A percentile compares a stretch with the other conserved stretches of the same genome.
Conservation (phyloP, 1,140 invertebrate species). For the Lordiphosa collinella region DNA sequence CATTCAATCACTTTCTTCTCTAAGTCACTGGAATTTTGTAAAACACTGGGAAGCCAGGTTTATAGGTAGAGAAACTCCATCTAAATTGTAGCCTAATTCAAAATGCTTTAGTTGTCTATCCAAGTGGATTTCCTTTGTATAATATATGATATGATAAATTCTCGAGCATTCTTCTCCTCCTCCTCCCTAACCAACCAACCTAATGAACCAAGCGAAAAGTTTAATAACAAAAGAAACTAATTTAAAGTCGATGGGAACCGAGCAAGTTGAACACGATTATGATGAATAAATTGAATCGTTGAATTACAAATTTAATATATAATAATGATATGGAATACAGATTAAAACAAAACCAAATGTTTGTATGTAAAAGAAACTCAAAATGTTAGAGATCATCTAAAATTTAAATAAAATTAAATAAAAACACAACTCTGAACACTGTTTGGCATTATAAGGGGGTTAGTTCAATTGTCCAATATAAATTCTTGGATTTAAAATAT, state of each 20-base stretch:
- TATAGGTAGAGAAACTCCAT: constrained; percentile 62
- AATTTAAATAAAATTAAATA: constrained; percentile 78
- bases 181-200: too few relatives aligned
- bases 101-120: constrained; percentile 65
- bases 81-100: constrained; percentile 56
- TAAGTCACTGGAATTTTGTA: too few relatives aligned
- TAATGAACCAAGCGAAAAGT: constrained; percentile 12
- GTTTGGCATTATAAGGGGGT: neutral
- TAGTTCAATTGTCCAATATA: too few relatives aligned
- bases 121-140: constrained; percentile 38
- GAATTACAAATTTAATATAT: constrained; percentile 70
- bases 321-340: constrained; percentile 39
- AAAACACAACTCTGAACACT: constrained; percentile 81
- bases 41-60: constrained; percentile 22
- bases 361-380: constrained; percentile 79
- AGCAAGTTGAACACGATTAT: constrained; percentile 26
- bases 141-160: constrained; percentile 2
- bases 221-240: too few relatives aligned
- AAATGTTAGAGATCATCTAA: constrained; percentile 78
- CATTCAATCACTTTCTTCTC: neutral
- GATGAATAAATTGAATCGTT: constrained; percentile 67
- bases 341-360: constrained; percentile 44
- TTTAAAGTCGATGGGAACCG: constrained; percentile 8
- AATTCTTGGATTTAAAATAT: too few relatives aligned
- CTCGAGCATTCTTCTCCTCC: too few relatives aligned